phyloP scores from a whole-genome alignment of 1,140 invertebrate genomes.

The Bombus waltoni region DNA sequence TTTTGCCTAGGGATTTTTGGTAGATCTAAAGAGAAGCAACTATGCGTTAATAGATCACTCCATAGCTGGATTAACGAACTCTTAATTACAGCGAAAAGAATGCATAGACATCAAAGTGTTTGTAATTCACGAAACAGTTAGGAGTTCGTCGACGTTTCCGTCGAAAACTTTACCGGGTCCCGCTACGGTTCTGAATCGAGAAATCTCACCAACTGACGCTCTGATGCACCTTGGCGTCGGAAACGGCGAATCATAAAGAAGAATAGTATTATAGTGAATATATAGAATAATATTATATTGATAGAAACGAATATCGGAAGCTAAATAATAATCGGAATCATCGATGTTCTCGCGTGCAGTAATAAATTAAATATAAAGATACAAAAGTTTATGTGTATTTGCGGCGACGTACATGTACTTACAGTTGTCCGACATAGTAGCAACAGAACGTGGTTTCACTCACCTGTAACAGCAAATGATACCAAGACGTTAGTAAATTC shows the following conservation, averaged over 20 bases:
- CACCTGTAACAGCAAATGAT: constrained; percentile 27
- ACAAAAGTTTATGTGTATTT: background rate
- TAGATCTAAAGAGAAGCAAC: background rate
- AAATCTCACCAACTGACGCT: constrained; percentile 58
- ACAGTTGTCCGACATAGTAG: background rate
- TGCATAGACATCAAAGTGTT: no score
- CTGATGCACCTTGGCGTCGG: constrained; percentile 47
- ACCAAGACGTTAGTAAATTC: background rate
- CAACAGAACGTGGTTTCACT: background rate
- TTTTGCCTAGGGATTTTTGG: background rate
- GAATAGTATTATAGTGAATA: constrained; percentile 35
- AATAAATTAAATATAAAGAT: background rate
- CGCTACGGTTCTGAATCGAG: constrained; percentile 39
- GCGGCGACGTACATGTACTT: background rate
- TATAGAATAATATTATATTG: constrained; percentile 42
- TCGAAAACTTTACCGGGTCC: constrained; percentile 25
- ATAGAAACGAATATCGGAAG: constrained; percentile 21
- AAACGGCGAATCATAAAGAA: constrained; percentile 53
- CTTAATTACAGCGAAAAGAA: background rate
- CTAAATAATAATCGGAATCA: background rate
- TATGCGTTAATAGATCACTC: background rate
- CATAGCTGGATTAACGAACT: background rate
- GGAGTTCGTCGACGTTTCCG: background rate
- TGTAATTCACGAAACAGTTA: constrained; percentile 12
- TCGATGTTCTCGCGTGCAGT: no score